Evolutionary conservation across 2,888 invertebrate species (phyloP), one percentile per base, ranked within the genome.

Genomic region (Tachina grossa): DNA sequence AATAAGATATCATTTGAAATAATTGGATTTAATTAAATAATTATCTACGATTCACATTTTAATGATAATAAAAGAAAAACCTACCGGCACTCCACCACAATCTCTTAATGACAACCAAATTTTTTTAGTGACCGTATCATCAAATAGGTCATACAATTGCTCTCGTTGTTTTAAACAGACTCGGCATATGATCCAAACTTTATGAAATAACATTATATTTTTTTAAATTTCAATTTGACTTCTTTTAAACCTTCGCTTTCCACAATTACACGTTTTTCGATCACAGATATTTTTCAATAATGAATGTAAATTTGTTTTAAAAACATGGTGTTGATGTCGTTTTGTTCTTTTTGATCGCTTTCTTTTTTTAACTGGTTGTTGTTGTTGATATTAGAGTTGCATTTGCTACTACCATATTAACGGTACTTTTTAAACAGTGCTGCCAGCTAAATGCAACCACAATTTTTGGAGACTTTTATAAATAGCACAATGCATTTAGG

Each of bases 171-270:
- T 19, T 19, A 85, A 74, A 22, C 85, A 85, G 14, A 82, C 77
- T 0, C 85, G 74, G n/a, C 85, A 85, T 47, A 85, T 79, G 8
- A 85, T 69, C 85, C 85, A 85, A 1, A 72, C 57, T 19, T 75
- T 76, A 10, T 55, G 69, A 0, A 65, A 22, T 9, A 75, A 53
- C 75, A 85, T 82, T 43, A n/a, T 61, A n/a, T 9, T n/a, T 57
- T 14, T 2, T 57, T 53, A 0, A 19, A 53, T 8, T 16, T 31
- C 6, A 31, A 16, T 8, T 16, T 9, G 19, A 59, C 2, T 43
- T 45, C 9, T 11, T 72, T 59, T 16, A 31, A 31, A 31, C 6
- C 6, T 31, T 31, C 6, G 31, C 6, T 31, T 31, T 31, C 6
- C 6, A 31, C 31, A 31, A 31, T 31, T 31, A 0, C 31, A 31